Percentiles rank a stretch among this genome's conserved stretches.
These are phyloP conservation scores for Pavo muticus DNA, from an alignment of 2,113 vertebrate genomes.

Conservation along the genomic window DNA sequence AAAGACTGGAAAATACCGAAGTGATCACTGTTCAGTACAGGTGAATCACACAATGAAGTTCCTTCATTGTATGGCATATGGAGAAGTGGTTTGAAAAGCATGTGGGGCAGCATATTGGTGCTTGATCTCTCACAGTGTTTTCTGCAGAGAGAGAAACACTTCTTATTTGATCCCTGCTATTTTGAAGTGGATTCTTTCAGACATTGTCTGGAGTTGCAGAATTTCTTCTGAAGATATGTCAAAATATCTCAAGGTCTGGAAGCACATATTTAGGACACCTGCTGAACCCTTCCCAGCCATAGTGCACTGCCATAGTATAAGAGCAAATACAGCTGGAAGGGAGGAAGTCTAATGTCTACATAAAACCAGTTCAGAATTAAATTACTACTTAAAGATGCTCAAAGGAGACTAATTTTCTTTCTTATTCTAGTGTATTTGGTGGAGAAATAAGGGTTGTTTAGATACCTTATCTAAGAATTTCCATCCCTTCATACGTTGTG, in stretches of 20 bases:
- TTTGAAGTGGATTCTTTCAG: neutral
- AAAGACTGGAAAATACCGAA: conserved; percentile 7
- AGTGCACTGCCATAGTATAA: neutral
- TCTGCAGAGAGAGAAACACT: neutral
- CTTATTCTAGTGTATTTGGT: neutral
- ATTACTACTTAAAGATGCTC: neutral
- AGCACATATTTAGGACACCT: neutral
- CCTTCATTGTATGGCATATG: neutral
- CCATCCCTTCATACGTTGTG: neutral
- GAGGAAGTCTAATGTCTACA: neutral
- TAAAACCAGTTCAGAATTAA: neutral
- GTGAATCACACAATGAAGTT: neutral
- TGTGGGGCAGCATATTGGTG: neutral
- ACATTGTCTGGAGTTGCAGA: neutral
- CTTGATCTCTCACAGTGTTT: neutral
- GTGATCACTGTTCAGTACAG: neutral
- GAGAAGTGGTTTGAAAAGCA: neutral
- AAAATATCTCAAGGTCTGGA: neutral
- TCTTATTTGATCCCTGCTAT: neutral
- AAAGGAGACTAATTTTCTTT: neutral
- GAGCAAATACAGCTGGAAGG: neutral
- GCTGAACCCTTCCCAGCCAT: neutral
- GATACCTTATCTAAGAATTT: neutral
- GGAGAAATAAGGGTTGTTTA: neutral
- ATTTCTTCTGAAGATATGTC: neutral